Evolutionary conservation across 2,797 vertebrate genomes (phyloP), one percentile per base, ranked within the genome.

Genomic region (Neosalanx taihuensis): DNA sequence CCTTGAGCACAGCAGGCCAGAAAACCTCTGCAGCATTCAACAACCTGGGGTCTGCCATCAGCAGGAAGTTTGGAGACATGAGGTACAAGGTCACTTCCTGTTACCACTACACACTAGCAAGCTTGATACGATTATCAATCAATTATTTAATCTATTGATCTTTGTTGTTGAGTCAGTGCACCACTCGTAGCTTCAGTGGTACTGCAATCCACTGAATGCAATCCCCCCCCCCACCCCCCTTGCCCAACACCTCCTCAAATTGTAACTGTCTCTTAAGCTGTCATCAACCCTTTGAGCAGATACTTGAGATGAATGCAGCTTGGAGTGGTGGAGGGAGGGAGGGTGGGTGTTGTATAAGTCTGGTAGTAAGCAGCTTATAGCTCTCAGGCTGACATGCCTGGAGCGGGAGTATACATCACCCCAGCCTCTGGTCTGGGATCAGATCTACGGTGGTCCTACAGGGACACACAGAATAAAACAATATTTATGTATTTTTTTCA

Each of bases 21-120:
- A 98, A 90, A 81, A 98, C 98, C 26, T 90, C 96, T 0, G 92
- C 94, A 5, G 97, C 95, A 29, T 94, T 99, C 90, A 97, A 86
- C 88, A 99, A 93, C 0, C 91, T 99, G 33, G 95, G 98, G 83
- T 95, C 90, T 0, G 92, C 94, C 83, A 95, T 99, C 91, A 95
- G 91, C 90, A 96, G 94, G 92, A 99, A 94, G 86, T 92, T 99
- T 0, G 98, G 94, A 73, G 98, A 99, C 84, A 96, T 99, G 96
- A 99, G 97, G 98, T 99, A 95, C 0, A 1, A 51, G 6, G 41
- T 70, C 64, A 35, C 64, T 57, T 72, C 63, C 31, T n/a, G 26
- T 68, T 6, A 49, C 13, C 46, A 53, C 29, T 9, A 20, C 49
- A 57, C 51, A 58, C 15, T 10, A 20, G 20, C n/a, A 33, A 20